Conservation (phyloP, 2,113 vertebrate genomes). For the Pleuronectes platessa region DNA sequence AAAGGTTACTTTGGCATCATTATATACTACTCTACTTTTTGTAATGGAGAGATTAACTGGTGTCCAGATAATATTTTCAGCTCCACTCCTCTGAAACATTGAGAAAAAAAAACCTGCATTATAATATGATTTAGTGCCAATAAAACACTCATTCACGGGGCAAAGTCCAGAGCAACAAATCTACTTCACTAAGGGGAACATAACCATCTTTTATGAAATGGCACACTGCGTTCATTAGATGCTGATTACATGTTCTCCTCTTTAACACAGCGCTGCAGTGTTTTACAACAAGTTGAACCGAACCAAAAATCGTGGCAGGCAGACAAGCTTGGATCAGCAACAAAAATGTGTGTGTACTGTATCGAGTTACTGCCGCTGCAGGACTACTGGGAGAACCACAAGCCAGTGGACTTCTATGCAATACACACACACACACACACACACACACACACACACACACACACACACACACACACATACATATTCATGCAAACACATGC, state of each 20-base stretch:
- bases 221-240: conserved; percentile 59
- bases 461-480: conserved; percentile 29
- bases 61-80: conserved; percentile 24
- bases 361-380: conserved; percentile 75
- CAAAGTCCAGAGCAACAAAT: conserved; percentile 42
- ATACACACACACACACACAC: conserved; percentile 42
- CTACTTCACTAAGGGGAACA: conserved; percentile 25
- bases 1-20: conserved; percentile 8
- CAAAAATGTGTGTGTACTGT: conserved; percentile 76
- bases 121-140: conserved; percentile 15
- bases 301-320: conserved; percentile 66
- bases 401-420: conserved; percentile 52
- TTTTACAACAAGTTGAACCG: conserved; percentile 72
- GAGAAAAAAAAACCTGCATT: conserved; percentile 3
- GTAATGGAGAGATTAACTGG: conserved; percentile 7
- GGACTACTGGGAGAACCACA: conserved; percentile 75
- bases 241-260: conserved; percentile 60
- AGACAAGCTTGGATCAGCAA: conserved; percentile 75
- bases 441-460: neutral
- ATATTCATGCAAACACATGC: conserved; percentile 12
- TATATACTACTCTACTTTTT: neutral
- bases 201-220: conserved; percentile 40
- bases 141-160: conserved; percentile 39
- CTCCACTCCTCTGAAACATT: conserved; percentile 3
- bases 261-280: conserved; percentile 51